These are phyloP conservation scores for Ctenodactylus gundi DNA, from an alignment of 2,113 vertebrate genomes.

Conservation along the genomic window DNA sequence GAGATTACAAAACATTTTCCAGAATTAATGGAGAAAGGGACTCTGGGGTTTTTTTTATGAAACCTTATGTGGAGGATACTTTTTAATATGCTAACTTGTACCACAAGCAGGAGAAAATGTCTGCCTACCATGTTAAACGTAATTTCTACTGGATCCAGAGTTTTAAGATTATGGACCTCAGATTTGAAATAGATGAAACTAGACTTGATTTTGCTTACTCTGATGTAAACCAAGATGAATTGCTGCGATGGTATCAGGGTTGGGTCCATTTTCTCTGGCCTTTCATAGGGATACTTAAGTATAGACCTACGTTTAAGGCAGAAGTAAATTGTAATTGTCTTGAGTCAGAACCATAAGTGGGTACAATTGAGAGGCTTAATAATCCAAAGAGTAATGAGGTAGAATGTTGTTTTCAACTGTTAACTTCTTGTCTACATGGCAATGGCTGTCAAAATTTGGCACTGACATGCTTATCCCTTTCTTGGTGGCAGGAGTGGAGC, in stretches of 20 bases:
- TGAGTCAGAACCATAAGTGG: not conserved
- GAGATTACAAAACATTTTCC: conserved; percentile 35
- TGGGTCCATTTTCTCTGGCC: not conserved
- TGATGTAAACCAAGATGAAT: not conserved
- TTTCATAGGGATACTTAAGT: not conserved
- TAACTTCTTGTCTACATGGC: not conserved
- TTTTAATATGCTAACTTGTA: conserved; percentile 16
- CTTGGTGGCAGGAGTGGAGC: not conserved
- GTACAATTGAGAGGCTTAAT: not conserved
- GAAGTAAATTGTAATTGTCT: not conserved
- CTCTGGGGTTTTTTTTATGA: not conserved
- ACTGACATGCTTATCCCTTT: not conserved
- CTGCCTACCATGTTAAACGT: not conserved
- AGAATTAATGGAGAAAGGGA: not conserved
- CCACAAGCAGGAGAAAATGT: not conserved
- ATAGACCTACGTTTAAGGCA: not conserved
- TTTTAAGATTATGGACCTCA: not conserved
- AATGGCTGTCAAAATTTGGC: not conserved
- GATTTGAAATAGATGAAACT: not conserved
- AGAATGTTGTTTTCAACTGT: not conserved
- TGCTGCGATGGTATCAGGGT: not conserved
- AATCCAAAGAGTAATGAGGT: not conserved
- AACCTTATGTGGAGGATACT: not conserved
- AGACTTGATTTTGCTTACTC: not conserved
- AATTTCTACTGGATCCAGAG: not conserved